Conservation (phyloP, 2,888 invertebrate species). For the Cantharis rufa region DNA sequence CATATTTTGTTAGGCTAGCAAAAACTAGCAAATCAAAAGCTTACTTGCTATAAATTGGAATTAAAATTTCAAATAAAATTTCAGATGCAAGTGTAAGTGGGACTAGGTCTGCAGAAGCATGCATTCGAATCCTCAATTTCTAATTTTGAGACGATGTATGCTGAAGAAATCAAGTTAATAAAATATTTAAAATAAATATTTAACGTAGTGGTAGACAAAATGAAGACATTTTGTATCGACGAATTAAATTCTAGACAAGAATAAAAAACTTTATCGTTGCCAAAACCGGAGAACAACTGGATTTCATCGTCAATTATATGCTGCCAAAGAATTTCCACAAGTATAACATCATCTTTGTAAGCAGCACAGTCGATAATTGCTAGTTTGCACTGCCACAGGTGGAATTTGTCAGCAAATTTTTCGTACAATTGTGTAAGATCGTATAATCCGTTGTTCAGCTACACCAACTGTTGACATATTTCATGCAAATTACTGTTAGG, state of each 20-base stretch:
- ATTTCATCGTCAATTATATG: slow-evolving; percentile 74
- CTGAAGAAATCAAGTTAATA: slow-evolving; percentile 39
- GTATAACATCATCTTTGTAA: slow-evolving; percentile 76
- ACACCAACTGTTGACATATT: slow-evolving; percentile 83
- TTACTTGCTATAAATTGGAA: slow-evolving; percentile 22
- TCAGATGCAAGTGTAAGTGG: slow-evolving; percentile 65
- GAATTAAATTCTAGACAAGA: slow-evolving; percentile 77
- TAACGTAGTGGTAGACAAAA: slow-evolving; percentile 85
- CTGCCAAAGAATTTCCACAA: slow-evolving; percentile 91
- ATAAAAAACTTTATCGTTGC: slow-evolving; percentile 70
- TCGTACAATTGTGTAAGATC: slow-evolving; percentile 91
- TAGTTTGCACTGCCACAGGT: slow-evolving; percentile 90
- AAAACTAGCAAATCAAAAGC: neutral
- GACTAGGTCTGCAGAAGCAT: slow-evolving; percentile 74
- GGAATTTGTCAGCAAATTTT: slow-evolving; percentile 88
- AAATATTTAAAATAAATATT: no score
- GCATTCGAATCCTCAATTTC: slow-evolving; percentile 76
- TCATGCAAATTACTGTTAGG: slow-evolving; percentile 82
- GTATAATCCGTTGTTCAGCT: slow-evolving; percentile 77
- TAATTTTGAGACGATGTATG: slow-evolving; percentile 77
- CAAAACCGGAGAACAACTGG: slow-evolving; percentile 54
- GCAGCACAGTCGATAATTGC: slow-evolving; percentile 95
- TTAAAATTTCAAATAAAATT: slow-evolving; percentile 55
- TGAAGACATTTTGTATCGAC: slow-evolving; percentile 78
- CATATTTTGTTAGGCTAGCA: neutral